Conservation (phyloP, 2,888 invertebrate species). For the Peribatodes rhomboidaria region DNA sequence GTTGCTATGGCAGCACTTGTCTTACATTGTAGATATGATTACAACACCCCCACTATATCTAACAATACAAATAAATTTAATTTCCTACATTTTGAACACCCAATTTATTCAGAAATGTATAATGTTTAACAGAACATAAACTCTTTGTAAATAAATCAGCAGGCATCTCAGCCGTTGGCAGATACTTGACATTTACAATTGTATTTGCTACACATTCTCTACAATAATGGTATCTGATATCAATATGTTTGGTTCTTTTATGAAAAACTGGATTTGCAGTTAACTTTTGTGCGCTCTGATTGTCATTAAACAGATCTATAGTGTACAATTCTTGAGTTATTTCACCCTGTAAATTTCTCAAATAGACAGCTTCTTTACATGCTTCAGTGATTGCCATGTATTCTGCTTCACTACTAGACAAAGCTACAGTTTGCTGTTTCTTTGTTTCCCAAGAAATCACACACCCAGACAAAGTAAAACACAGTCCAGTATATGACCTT, state of each 20-base stretch:
- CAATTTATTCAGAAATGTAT: constrained; percentile 22
- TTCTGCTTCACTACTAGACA: constrained; percentile 51
- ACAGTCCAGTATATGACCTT: constrained; percentile 62
- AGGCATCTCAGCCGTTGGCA: constrained; percentile 39
- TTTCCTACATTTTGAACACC: too few species aligned
- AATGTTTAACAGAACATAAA: constrained; percentile 37
- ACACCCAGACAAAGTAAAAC: constrained; percentile 48
- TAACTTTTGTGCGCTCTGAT: constrained; percentile 3
- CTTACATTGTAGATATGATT: too few species aligned
- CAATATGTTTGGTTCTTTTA: constrained; percentile 36
- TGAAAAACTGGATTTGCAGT: constrained; percentile 1
- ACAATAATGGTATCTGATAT: constrained; percentile 36
- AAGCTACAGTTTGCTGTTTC: constrained; percentile 53
- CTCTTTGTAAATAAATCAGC: constrained; percentile 43
- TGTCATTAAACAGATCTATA: not conserved
- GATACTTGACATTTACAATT: constrained; percentile 32
- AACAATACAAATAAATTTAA: too few species aligned
- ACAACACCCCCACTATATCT: too few species aligned
- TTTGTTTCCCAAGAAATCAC: constrained; percentile 44
- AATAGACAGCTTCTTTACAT: constrained; percentile 23
- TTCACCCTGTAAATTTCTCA: constrained; percentile 15
- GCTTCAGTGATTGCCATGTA: constrained; percentile 26
- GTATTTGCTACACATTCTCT: constrained; percentile 30
- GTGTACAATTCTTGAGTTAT: not conserved
- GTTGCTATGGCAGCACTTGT: too few species aligned